Conservation (phyloP, 2,797 vertebrate species). For the Catostomus latipinnis region DNA sequence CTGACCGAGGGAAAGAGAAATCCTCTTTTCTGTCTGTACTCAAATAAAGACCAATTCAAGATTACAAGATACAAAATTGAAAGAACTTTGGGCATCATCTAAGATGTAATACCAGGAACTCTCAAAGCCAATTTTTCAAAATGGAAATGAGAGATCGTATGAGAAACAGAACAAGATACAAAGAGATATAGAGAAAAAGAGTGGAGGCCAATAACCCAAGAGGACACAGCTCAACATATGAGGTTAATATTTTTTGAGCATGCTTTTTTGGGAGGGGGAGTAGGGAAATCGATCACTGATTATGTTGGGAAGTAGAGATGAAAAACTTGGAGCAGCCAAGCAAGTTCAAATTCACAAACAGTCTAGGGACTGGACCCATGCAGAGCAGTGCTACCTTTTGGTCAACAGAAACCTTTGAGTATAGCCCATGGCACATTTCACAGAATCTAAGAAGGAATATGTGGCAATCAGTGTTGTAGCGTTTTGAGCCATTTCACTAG, state of each 20-base stretch:
- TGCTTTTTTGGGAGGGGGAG: slow-evolving; percentile 72
- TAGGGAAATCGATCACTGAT: slow-evolving; percentile 75
- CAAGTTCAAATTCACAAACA: slow-evolving; percentile 87
- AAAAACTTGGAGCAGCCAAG: slow-evolving; percentile 86
- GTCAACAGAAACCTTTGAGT: slow-evolving; percentile 97
- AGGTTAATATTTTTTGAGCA: slow-evolving; percentile 74
- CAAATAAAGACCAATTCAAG: slow-evolving; percentile 14
- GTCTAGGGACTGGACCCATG: slow-evolving; percentile 85
- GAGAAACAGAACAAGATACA: slow-evolving; percentile 8
- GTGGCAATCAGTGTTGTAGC: slow-evolving; percentile 72
- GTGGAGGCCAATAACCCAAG: slow-evolving; percentile 32
- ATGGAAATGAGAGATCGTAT: slow-evolving; percentile 63
- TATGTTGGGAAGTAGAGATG: slow-evolving; percentile 77
- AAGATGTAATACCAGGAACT: slow-evolving; percentile 38
- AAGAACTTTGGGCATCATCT: slow-evolving; percentile 11
- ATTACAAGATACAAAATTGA: slow-evolving; percentile 3
- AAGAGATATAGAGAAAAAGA: slow-evolving; percentile 25
- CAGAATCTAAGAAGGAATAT: slow-evolving; percentile 82
- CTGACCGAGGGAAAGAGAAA: slow-evolving; percentile 31
- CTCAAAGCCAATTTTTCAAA: slow-evolving; percentile 64
- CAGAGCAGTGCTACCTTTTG: slow-evolving; percentile 82
- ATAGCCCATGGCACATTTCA: slow-evolving; percentile 93
- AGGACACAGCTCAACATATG: slow-evolving; percentile 60
- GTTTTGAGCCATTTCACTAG: slow-evolving; percentile 40
- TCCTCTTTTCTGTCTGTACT: slow-evolving; percentile 39